phyloP scores from a whole-genome alignment of 2,113 vertebrate species.

The Pedetes capensis region DNA sequence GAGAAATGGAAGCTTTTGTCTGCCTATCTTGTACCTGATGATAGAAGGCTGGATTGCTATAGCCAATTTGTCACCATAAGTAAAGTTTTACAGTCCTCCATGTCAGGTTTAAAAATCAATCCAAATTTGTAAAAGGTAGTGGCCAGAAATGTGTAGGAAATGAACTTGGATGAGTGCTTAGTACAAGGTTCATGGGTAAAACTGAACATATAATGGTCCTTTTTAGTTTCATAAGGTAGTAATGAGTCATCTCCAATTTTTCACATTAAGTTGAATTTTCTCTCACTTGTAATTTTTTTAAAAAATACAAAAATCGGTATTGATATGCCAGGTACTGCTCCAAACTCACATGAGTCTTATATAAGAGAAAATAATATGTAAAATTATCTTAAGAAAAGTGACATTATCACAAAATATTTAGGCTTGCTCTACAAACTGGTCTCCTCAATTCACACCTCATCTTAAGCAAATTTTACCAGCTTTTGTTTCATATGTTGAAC shows the following conservation, averaged over 20 bases:
- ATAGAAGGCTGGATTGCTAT: background rate
- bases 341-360: background rate
- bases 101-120: background rate
- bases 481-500: slow-evolving; percentile 28
- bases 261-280: background rate
- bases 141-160: background rate
- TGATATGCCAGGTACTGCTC: background rate
- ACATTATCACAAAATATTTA: background rate
- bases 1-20: background rate
- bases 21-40: background rate
- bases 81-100: background rate
- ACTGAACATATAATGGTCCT: background rate
- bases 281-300: background rate
- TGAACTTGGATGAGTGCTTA: background rate
- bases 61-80: background rate
- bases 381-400: background rate
- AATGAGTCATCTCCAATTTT: background rate
- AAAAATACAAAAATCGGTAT: background rate
- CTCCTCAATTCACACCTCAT: background rate
- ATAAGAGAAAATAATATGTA: background rate
- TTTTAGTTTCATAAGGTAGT: background rate
- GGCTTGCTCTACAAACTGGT: accelerated
- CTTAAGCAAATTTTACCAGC: background rate
- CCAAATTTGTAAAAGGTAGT: background rate
- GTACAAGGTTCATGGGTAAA: background rate